Percentiles rank a stretch among this genome's conserved stretches.
Conservation (phyloP, 2,888 invertebrate species). For the Xanthia togata region DNA sequence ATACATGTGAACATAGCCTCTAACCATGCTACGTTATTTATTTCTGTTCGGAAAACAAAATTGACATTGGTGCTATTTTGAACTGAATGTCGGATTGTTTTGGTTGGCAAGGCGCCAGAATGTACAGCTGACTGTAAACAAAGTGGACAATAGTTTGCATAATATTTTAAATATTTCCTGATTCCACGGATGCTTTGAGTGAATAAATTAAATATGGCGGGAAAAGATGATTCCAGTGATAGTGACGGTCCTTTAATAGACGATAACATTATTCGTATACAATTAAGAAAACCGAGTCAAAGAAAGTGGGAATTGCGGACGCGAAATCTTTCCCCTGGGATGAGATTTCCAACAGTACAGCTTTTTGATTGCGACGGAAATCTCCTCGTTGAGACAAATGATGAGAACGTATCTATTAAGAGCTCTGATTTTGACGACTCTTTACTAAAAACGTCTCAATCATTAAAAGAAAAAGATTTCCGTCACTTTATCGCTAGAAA, state of each 20-base stretch:
- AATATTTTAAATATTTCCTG: constrained; percentile 68
- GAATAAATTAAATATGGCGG: constrained; percentile 78
- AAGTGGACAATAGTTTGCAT: constrained; percentile 76
- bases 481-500: constrained; percentile 82
- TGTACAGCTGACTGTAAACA: constrained; percentile 88
- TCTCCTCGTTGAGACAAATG: constrained; percentile 91
- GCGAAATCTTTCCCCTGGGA: constrained; percentile 91
- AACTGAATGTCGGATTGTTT: constrained; percentile 84
- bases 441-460: constrained; percentile 78
- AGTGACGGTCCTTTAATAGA: constrained; percentile 87
- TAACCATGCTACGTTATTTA: constrained; percentile 70
- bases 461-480: constrained; percentile 84
- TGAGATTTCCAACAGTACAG: constrained; percentile 91
- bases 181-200: constrained; percentile 66
- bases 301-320: constrained; percentile 92
- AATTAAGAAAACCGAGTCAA: constrained; percentile 91
- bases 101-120: constrained; percentile 83
- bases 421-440: constrained; percentile 82
- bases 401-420: constrained; percentile 88
- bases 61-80: constrained; percentile 89
- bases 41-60: constrained; percentile 85
- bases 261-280: constrained; percentile 91
- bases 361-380: constrained; percentile 92
- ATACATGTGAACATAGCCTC: constrained; percentile 37
- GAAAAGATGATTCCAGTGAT: constrained; percentile 81